Base-by-base conservation (phyloP, 2,113 vertebrate species). In the Jacana jacana region DNA sequence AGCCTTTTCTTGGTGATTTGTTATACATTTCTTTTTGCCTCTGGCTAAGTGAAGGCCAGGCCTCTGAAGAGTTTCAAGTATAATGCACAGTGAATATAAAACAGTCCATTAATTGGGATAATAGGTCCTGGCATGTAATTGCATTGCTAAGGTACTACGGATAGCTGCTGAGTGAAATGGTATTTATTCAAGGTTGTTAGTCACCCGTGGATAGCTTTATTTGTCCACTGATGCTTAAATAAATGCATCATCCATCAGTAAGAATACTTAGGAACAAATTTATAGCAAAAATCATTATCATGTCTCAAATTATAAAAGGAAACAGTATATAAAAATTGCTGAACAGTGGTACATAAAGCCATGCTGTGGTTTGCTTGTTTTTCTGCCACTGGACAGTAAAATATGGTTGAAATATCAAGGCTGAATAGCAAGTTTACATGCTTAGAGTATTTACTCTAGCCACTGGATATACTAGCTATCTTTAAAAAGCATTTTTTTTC, bases 61-160 rank as follows among this genome's bases (percentile, higher is more conserved):
- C 90, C 96, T 98, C 97, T 94, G 97, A 98, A 98, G 96, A 94
- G 95, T 98, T 98, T 97, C 95, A 97, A 97, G 95, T 97, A 97
- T 96, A 98, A 97, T 97, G 97, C 97, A 97, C 91, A 97, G 89
- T 97, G 98, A 98, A 98, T 98, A 98, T 98, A 98, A 98, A 98
- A 98, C 98, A 98, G 98, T 98, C 97, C 98, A 98, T 98, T 99
- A 98, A 98, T 98, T 98, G 98, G 98, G 98, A 98, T 99, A 99
- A 98, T 98, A 98, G 98, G 95, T 97, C 98, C 97, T 97, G 96
- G 97, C 97, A 98, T 98, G 98, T 98, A 98, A 99, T 99, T 98
- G 98, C 98, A 98, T 98, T 98, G 98, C 97, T 98, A 97, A 98
- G 98, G 98, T 98, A 97, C 96, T 98, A 96, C 97, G 97, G 97